phyloP scores from a whole-genome alignment of 2,888 invertebrate species.

The Onthophagus sagittarius region DNA sequence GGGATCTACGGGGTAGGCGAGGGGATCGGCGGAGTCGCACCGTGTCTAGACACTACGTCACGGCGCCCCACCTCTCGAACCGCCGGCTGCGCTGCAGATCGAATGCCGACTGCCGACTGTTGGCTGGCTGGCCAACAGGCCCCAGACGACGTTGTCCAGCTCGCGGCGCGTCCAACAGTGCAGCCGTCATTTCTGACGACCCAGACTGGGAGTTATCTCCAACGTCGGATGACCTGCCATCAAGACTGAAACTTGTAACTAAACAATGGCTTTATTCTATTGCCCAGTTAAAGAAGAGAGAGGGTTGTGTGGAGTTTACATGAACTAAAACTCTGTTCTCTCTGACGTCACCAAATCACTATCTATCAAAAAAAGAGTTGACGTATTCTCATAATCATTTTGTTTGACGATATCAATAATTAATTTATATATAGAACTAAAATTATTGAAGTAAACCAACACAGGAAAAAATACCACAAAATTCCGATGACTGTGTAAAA shows the following conservation, averaged over 20 bases:
- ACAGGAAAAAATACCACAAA: too few relatives aligned
- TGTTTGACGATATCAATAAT: too few relatives aligned
- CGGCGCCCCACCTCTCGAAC: constrained; percentile 29
- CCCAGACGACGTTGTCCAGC: constrained; percentile 15
- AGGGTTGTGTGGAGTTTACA: background rate
- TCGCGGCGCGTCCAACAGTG: constrained; percentile 14
- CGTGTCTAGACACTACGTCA: constrained; percentile 39
- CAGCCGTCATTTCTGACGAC: background rate
- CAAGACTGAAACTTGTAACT: background rate
- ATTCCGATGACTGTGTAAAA: too few relatives aligned
- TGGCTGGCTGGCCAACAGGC: constrained; percentile 5
- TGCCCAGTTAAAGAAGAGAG: background rate
- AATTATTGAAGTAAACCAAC: too few relatives aligned
- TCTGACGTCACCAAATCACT: too few relatives aligned
- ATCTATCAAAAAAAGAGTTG: too few relatives aligned
- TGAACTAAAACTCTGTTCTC: too few relatives aligned
- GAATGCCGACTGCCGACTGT: constrained; percentile 24
- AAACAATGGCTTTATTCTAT: background rate
- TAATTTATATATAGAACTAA: too few relatives aligned
- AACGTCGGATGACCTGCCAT: background rate
- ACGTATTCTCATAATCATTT: too few relatives aligned
- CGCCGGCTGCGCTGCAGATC: constrained; percentile 26
- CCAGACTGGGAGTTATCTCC: background rate
- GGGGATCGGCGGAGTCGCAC: constrained; percentile 32
- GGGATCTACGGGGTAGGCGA: constrained; percentile 28